Evolutionary conservation across 2,797 vertebrate species (phyloP).

Genomic region (Acridotheres tristis): DNA sequence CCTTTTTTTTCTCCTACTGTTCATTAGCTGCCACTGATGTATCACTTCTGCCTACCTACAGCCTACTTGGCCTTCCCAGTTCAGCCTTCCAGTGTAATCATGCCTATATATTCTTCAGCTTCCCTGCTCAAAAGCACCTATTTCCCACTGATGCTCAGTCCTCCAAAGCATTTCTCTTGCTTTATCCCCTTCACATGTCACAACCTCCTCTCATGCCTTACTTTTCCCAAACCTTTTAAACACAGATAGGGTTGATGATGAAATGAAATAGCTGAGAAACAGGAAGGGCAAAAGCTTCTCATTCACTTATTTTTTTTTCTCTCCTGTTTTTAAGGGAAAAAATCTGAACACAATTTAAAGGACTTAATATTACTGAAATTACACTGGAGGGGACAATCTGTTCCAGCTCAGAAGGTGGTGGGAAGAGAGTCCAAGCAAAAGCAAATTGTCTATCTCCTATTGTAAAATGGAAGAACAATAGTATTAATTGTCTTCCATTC

Average conservation of each 20-base stretch:
- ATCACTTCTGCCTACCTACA: neutral
- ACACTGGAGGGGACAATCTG: neutral
- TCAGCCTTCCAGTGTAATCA: neutral
- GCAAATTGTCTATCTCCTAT: neutral
- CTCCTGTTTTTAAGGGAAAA: neutral
- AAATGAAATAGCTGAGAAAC: neutral
- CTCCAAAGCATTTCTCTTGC: neutral
- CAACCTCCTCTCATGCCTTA: neutral
- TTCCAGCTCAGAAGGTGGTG: neutral
- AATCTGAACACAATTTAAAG: neutral
- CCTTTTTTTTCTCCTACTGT: neutral
- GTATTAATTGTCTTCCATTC: neutral
- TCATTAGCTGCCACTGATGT: neutral
- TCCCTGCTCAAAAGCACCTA: neutral
- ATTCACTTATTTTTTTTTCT: rapidly evolving
- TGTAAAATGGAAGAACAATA: neutral
- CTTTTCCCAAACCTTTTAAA: neutral
- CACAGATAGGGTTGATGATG: neutral
- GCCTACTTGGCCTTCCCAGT: neutral
- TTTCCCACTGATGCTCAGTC: neutral
- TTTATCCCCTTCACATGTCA: neutral
- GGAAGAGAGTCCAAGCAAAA: neutral
- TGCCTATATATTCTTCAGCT: neutral
- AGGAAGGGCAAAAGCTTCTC: neutral
- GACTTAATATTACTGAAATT: neutral